Conservation (phyloP, 2,888 invertebrate genomes). For the Cosmia trapezina region DNA sequence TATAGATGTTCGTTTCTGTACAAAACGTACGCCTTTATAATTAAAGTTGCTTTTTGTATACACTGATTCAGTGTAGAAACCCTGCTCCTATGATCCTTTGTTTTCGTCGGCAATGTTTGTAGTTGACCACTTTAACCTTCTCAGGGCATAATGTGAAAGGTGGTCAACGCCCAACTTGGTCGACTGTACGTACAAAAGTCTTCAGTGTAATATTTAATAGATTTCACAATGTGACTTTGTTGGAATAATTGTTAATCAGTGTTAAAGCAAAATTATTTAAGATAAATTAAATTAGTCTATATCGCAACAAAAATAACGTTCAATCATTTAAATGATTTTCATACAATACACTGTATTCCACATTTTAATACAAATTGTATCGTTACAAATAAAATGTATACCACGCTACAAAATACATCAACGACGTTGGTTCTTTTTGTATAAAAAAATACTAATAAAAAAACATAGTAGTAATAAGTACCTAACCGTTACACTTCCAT, state of each 20-base stretch:
- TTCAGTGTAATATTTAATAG: not conserved
- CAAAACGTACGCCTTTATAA: too few relatives aligned
- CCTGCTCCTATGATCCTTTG: too few relatives aligned
- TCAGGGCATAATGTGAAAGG: not conserved
- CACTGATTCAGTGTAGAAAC: too few relatives aligned
- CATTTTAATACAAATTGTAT: constrained; percentile 15
- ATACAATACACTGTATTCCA: too few relatives aligned
- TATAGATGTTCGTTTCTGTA: too few relatives aligned
- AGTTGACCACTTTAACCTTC: not conserved
- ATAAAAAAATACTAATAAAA: constrained; percentile 47
- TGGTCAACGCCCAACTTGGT: not conserved
- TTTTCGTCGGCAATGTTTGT: not conserved
- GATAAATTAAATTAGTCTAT: not conserved
- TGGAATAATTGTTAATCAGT: not conserved
- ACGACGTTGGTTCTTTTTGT: constrained; percentile 44
- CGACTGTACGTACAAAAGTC: not conserved
- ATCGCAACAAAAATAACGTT: not conserved
- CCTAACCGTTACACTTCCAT: constrained; percentile 69
- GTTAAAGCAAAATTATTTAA: not conserved
- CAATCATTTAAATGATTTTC: not conserved
- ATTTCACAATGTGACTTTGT: not conserved
- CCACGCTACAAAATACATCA: constrained; percentile 17
- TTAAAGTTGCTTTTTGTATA: too few relatives aligned
- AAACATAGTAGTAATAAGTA: constrained; percentile 52
- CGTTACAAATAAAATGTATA: constrained; percentile 1